A percentile compares a stretch with the other conserved stretches of the same genome.
phyloP scores from a whole-genome alignment of 2,888 invertebrate genomes.

The Teleogryllus oceanicus region DNA sequence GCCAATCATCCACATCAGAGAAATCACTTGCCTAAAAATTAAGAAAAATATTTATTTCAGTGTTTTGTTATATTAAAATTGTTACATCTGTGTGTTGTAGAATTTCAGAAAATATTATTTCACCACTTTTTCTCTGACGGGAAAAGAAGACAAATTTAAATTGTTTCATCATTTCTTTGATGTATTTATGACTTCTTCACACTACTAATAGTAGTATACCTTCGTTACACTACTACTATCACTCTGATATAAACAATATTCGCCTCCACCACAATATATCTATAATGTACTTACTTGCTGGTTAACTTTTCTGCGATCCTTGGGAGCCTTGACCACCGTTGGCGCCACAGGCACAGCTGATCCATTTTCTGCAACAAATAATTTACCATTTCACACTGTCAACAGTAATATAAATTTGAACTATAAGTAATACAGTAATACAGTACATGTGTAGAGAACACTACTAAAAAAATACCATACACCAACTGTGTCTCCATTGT shows the following conservation, averaged over 20 bases:
- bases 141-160: conserved; percentile 4
- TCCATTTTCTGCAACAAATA: conserved; percentile 45
- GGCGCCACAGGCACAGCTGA: conserved; percentile 44
- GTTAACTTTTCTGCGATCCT: conserved; percentile 53
- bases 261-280: too few species aligned
- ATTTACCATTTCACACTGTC: not conserved
- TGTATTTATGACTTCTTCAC: not conserved
- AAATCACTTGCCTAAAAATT: conserved; percentile 76
- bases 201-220: too few species aligned
- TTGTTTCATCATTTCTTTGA: too few species aligned
- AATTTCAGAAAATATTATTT: not conserved
- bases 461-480: too few species aligned
- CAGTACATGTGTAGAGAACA: too few species aligned
- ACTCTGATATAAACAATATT: too few species aligned
- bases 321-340: conserved; percentile 49
- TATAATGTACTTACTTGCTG: conserved; percentile 48
- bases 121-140: not conserved
- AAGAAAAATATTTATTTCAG: conserved; percentile 28
- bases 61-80: too few species aligned
- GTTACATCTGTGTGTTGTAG: too few species aligned
- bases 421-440: too few species aligned
- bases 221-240: too few species aligned
- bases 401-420: too few species aligned
- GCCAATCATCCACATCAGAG: conserved; percentile 89
- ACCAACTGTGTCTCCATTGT: too few species aligned